Base-by-base conservation (phyloP, 1,140 invertebrate species). In the Papilio polyxenes region DNA sequence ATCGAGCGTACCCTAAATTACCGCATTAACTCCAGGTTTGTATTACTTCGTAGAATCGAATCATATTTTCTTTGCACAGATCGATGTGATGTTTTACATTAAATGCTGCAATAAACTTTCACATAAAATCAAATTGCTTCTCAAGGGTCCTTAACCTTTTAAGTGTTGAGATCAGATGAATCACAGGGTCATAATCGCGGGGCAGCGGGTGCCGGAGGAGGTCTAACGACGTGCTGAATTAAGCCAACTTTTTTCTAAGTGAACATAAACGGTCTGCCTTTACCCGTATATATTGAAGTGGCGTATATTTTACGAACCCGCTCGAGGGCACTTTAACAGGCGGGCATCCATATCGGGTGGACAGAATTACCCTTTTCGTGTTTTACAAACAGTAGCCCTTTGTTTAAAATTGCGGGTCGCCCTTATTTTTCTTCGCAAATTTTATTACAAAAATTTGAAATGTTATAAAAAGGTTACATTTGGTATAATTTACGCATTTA, bases 191-290 rank as follows among this genome's bases (percentile, higher is more conserved):
- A 89, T 92, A 93, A 92, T 92, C 91, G 92, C 90, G 88, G 81
- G 51, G 40, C n/a, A 20, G 48, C 44, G 85, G 84, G 83, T 81
- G 84, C 84, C 83, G 81, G 84, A 81, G 84, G 87, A 88, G 86
- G 31, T 37, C 84, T 90, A 92, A 91, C 86, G 90, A 91, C 85
- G 89, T 92, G 91, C 89, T 92, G 92, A 91, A 93, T 93, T 92
- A 94, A 92, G 90, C 91, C 89, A 89, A 92, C 91, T 93, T 93
- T 92, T 92, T 92, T 92, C 90, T 92, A 91, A 93, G 92, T 93
- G 92, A 89, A 87, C 90, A 91, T 94, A 92, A 92, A 92, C 88
- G 91, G 87, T 83, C 87, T 86, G 85, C 88, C 89, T 91, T 89
- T 86, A 87, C 87, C 89, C 89, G 87, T 92, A 92, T 92, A 92